These are phyloP conservation scores for Rynchops niger DNA, from an alignment of 2,113 vertebrate species.

Conservation along the genomic window DNA sequence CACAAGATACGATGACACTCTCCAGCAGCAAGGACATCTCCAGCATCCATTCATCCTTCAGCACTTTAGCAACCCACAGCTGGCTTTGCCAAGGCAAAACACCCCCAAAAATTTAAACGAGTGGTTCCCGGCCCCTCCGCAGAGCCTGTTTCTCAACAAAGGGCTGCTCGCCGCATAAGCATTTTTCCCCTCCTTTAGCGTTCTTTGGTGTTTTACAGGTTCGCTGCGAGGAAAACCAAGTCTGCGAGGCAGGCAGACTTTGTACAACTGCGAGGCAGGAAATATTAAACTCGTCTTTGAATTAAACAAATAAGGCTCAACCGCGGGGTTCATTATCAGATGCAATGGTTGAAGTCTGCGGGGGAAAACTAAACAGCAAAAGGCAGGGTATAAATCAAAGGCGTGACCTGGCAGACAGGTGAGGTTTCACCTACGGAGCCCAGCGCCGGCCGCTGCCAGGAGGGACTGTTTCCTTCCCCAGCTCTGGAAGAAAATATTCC, in stretches of 20 bases:
- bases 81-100: not conserved
- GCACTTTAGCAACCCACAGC: not conserved
- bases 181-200: fast-evolving
- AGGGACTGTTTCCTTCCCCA: not conserved
- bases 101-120: too few species aligned
- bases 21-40: not conserved
- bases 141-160: fast-evolving
- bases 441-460: not conserved
- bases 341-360: not conserved
- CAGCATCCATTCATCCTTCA: not conserved
- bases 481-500: not conserved
- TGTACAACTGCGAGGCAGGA: not conserved
- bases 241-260: not conserved
- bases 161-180: fast-evolving
- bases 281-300: not conserved
- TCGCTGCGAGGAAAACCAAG: not conserved
- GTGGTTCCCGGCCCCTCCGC: not conserved
- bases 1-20: fast-evolving
- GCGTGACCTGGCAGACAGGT: not conserved
- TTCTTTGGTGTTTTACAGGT: not conserved
- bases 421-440: not conserved
- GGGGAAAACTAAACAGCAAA: not conserved
- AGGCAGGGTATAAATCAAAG: not conserved
- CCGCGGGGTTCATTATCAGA: not conserved
- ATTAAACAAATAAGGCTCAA: constrained; percentile 27